Percentiles rank a stretch among this genome's conserved stretches.
These are phyloP conservation scores for Alectura lathami DNA, from an alignment of 2,113 vertebrate genomes.

Conservation along the genomic window DNA sequence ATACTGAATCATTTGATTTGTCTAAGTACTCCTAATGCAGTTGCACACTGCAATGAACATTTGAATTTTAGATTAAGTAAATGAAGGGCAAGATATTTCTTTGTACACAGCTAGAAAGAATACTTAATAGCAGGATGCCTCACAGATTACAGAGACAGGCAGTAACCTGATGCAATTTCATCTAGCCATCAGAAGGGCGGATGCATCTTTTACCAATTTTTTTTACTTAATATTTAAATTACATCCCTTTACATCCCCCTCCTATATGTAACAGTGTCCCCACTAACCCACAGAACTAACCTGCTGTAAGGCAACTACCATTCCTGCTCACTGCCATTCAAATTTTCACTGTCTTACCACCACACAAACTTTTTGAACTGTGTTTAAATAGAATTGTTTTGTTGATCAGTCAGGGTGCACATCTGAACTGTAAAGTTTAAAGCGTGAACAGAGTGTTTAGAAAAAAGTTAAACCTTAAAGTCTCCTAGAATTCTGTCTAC, in stretches of 20 bases:
- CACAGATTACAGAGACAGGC: background rate
- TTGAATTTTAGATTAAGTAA: conserved; percentile 64
- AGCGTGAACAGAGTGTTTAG: background rate
- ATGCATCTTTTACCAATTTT: background rate
- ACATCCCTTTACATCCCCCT: background rate
- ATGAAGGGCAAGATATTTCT: conserved; percentile 39
- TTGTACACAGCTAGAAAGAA: background rate
- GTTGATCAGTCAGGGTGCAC: background rate
- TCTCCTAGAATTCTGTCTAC: background rate
- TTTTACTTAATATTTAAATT: background rate
- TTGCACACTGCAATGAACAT: conserved; percentile 39
- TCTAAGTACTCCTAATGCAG: conserved; percentile 51
- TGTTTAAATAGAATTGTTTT: background rate
- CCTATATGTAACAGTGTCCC: background rate
- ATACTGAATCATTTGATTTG: conserved; percentile 68
- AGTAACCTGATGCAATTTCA: background rate
- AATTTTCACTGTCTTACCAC: background rate
- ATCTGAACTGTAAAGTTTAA: background rate
- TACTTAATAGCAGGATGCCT: background rate
- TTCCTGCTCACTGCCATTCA: background rate
- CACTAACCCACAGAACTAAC: background rate
- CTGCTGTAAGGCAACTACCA: background rate
- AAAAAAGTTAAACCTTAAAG: background rate
- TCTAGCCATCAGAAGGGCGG: background rate
- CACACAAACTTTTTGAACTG: background rate